Evolutionary conservation across 2,888 invertebrate species (phyloP), one percentile per base, ranked within the genome.

Genomic region (Andricus curvator): DNA sequence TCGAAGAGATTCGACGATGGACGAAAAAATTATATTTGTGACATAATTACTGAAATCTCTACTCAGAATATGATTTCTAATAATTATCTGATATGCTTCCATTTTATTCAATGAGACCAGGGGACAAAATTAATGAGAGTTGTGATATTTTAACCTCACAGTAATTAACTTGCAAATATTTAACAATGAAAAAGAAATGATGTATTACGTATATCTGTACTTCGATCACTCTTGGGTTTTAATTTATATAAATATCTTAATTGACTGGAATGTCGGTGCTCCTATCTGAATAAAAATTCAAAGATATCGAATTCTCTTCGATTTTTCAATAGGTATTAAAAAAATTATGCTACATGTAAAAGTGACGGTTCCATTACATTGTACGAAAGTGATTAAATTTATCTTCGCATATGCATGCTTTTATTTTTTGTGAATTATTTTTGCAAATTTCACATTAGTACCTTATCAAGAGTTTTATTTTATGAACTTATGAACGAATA

Each of bases 61-160:
- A 74, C 15, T n/a, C n/a, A 74, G 29, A n/a, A 74, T 25, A 74
- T 56, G n/a, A 51, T 33, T 20, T 56, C 33, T 56, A 74, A 74
- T 74, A 56, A 56, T 56, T 56, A 74, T 56, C 29, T 74, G 74
- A 74, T 74, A 74, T 74, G 74, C 74, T 74, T n/a, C 33, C 29
- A 22, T 41, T 41, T 41, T 41, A 37, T 67, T 74, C n/a, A 17
- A 56, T 60, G 56, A 74, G 29, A 33, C 20, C 29, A 17, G 70
- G 29, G 20, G 33, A 74, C 51, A 56, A 56, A 48, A 29, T 37
- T 1, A 37, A 8, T 33, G 33, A 60, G 56, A 56, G 11, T 29
- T 29, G 15, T 15, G 25, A 25, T 15, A 64, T 29, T 17, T 64
- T 29, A 25, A 15, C 22, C 22, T 25, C 15, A 15, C 13, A 25